Base-by-base conservation (phyloP, 1,140 invertebrate species). In the Tribolium madens region DNA sequence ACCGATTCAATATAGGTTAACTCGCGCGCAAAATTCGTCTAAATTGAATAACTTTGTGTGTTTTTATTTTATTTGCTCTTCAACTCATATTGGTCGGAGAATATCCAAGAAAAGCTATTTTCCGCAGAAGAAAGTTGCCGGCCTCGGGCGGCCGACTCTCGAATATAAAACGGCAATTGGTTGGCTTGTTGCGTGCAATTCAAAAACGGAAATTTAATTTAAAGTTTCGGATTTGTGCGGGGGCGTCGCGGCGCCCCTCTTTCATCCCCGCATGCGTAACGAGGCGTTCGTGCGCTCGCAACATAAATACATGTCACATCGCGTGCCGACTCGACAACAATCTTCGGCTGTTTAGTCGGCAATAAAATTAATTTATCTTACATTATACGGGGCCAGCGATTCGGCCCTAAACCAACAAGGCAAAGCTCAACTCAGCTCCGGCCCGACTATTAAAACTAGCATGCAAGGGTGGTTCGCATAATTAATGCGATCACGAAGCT, bases 311-410 rank as follows among this genome's bases (percentile, higher is more conserved):
- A 81, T 80, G 82, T 83, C 81, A 77, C 73, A 81, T 84, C 78
- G 84, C 84, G 84, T 84, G 84, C 79, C 64, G 14, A 79, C 75
- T 79, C 82, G 83, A 83, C 84, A 84, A 84, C 83, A 85, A 85
- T 85, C 83, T 85, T 82, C 77, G 80, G 79, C 84, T 85, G 84
- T 84, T 85, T 85, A 85, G 84, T 79, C 83, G 82, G 83, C 83
- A 85, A 85, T 85, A 85, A 85, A 85, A 85, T 85, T 85, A 85
- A 85, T 85, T 85, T 85, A 85, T 85, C 84, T 84, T 84, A 79
- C 83, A 84, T 84, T 85, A 84, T 79, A 81, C 78, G 76, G 76
- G 73, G 76, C 73, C 64, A 71, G 64, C 77, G 78, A 76, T 81
- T 79, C 76, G 80, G 79, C 78, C 77, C 76, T 82, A 81, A 83